Evolutionary conservation across 2,797 vertebrate species (phyloP).

Genomic region (Miichthys miiuy): DNA sequence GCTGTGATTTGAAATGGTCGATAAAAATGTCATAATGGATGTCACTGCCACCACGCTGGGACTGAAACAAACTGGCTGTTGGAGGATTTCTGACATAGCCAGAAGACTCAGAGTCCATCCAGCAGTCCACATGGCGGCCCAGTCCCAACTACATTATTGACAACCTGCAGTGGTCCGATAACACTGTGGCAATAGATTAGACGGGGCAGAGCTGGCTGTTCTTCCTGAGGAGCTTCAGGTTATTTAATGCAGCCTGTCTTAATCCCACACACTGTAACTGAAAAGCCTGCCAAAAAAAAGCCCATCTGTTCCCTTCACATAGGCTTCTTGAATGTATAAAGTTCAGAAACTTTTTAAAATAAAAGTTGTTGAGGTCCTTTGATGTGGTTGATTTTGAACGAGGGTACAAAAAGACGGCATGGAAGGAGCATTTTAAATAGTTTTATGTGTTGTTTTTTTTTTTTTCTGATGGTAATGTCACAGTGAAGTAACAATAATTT

Average conservation of each 20-base stretch:
- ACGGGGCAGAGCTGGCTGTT: slow-evolving; percentile 63
- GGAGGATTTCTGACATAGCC: slow-evolving; percentile 34
- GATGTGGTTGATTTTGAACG: slow-evolving; percentile 10
- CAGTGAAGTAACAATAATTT: not conserved
- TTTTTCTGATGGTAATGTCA: not conserved
- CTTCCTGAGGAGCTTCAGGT: slow-evolving; percentile 62
- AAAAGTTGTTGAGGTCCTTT: slow-evolving; percentile 23
- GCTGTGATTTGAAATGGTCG: not conserved
- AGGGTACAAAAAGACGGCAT: not conserved
- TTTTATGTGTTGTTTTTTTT: not conserved
- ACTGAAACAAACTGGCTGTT: slow-evolving; percentile 33
- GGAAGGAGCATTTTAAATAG: not conserved
- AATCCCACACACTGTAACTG: slow-evolving; percentile 69
- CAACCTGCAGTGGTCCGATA: slow-evolving; percentile 77
- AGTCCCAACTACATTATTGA: slow-evolving; percentile 53
- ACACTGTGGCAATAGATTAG: slow-evolving; percentile 70
- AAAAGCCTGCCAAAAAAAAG: slow-evolving; percentile 51
- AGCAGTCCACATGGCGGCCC: slow-evolving; percentile 23
- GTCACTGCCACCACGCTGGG: slow-evolving; percentile 15
- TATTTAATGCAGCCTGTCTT: slow-evolving; percentile 74
- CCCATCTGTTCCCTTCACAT: slow-evolving; percentile 58
- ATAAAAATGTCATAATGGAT: slow-evolving; percentile 8
- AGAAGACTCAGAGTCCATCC: slow-evolving; percentile 35
- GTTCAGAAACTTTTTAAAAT: slow-evolving; percentile 30
- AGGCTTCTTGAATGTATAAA: slow-evolving; percentile 23